A percentile compares a stretch with the other conserved stretches of the same genome.
Conservation (phyloP, 2,888 invertebrate genomes). For the Chloroclystis v-ata region DNA sequence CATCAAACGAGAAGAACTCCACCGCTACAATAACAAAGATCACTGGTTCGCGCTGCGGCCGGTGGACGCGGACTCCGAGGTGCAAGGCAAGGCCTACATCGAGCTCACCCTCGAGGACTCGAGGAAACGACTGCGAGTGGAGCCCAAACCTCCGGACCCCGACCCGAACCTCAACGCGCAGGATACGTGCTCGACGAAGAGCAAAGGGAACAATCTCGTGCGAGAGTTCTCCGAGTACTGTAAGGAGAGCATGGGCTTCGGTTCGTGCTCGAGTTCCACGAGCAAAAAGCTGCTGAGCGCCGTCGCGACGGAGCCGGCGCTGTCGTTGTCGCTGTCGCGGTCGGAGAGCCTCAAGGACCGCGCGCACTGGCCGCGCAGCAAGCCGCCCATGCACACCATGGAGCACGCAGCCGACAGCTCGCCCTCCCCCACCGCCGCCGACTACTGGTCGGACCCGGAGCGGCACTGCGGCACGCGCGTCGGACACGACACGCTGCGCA, state of each 20-base stretch:
- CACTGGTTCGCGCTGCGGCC: constrained; percentile 93
- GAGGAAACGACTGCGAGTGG: constrained; percentile 70
- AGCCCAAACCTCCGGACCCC: constrained; percentile 72
- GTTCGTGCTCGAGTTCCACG: constrained; percentile 70
- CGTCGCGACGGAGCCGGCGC: constrained; percentile 60
- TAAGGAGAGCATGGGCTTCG: constrained; percentile 71
- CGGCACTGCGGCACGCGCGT: constrained; percentile 67
- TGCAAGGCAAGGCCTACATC: constrained; percentile 92
- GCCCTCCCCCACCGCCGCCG: constrained; percentile 67
- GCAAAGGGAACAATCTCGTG: constrained; percentile 64
- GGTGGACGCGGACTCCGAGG: constrained; percentile 93
- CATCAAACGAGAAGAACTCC: constrained; percentile 90
- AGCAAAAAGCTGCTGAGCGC: constrained; percentile 66
- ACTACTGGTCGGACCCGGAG: constrained; percentile 75
- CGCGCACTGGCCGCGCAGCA: constrained; percentile 62
- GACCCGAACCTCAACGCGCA: constrained; percentile 47
- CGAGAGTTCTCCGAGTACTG: constrained; percentile 65
- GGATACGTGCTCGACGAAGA: constrained; percentile 56
- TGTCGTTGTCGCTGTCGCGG: constrained; percentile 66
- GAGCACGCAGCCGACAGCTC: constrained; percentile 62
- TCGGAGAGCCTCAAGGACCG: constrained; percentile 72
- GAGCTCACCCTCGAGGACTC: constrained; percentile 84
- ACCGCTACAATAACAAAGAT: constrained; percentile 93
- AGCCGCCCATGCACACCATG: constrained; percentile 69
- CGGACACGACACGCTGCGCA: constrained; percentile 71